Evolutionary conservation across 2,797 vertebrate genomes (phyloP), one percentile per base, ranked within the genome.

Genomic region (Hippocampus kuda): DNA sequence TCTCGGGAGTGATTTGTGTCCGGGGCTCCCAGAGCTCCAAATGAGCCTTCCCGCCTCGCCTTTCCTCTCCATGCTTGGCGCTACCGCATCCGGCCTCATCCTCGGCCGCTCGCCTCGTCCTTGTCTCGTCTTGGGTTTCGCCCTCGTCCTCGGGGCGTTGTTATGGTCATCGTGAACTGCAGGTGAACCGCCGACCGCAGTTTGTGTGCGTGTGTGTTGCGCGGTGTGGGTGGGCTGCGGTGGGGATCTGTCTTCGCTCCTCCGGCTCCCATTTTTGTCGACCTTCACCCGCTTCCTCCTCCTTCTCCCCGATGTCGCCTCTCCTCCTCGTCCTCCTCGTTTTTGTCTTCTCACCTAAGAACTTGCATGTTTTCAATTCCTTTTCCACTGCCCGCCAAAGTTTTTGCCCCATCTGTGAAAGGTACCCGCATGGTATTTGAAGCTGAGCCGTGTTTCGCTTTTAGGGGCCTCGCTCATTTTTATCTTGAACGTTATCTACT

Each of bases 101-200:
- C 42, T 46, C 27, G 56, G 56, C 34, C 42, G 22, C 3, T 69
- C 79, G 71, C 56, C 66, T 63, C 68, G 34, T 53, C 64, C 38
- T 51, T 53, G 20, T 12, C 69, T 38, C 18, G 57, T 67, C 38
- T 77, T 27, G 56, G 56, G 56, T 59, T 61, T 61, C 59, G 59
- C 18, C 59, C 30, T 61, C 59, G 59, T 51, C 78, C 84, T 75
- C 15, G 41, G 79, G 81, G 77, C 70, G 79, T 71, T 77, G 78
- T 83, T 84, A 64, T 75, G 84, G 82, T 81, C 79, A 80, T 18
- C 2, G 26, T 81, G 85, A 86, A 85, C 86, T 85, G 73, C 75
- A 75, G 75, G 77, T 85, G 86, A 88, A 82, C 85, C 75, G 78
- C 80, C 80, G 83, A 83, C 85, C 83, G 70, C 74, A 69, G 68